These are phyloP conservation scores for Lophotis ruficrista DNA, from an alignment of 2,113 vertebrate species.

Conservation along the genomic window DNA sequence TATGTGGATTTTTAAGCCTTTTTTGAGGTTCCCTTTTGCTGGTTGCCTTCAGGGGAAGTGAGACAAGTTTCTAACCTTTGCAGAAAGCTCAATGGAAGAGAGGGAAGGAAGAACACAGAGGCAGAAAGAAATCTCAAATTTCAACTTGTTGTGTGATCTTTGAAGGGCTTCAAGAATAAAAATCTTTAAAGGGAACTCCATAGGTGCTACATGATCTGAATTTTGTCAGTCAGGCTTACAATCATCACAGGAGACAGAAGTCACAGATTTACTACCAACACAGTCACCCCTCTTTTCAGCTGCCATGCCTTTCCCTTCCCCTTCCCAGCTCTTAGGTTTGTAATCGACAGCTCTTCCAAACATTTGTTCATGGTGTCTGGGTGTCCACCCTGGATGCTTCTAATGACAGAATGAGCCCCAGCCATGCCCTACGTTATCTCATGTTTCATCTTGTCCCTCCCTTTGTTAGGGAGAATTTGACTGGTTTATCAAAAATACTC, in stretches of 20 bases:
- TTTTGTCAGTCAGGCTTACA: conserved; percentile 50
- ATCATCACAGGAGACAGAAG: not conserved
- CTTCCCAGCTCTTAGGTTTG: not conserved
- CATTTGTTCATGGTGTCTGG: not conserved
- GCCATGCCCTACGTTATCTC: not conserved
- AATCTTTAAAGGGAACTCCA: conserved; percentile 54
- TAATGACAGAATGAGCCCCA: not conserved
- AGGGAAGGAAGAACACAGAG: conserved; percentile 51
- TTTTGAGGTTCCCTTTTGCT: conserved; percentile 45
- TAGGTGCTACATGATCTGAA: conserved; percentile 63
- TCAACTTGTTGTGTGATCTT: conserved; percentile 59
- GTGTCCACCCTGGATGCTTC: not conserved
- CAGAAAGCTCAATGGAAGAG: conserved; percentile 46
- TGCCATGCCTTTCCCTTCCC: not conserved
- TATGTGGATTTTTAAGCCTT: conserved; percentile 44
- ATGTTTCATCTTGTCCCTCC: not conserved
- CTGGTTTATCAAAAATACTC: not conserved
- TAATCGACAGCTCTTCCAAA: not conserved
- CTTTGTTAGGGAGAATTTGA: not conserved
- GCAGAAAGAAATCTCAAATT: conserved; percentile 40
- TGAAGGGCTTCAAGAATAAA: conserved; percentile 47
- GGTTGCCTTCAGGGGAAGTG: conserved; percentile 69
- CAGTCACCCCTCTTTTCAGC: not conserved
- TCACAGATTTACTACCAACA: not conserved
- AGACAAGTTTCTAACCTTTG: conserved; percentile 64